These are phyloP conservation scores for Pelecanoides urinatrix DNA, from an alignment of 2,113 vertebrate genomes.

Conservation along the genomic window DNA sequence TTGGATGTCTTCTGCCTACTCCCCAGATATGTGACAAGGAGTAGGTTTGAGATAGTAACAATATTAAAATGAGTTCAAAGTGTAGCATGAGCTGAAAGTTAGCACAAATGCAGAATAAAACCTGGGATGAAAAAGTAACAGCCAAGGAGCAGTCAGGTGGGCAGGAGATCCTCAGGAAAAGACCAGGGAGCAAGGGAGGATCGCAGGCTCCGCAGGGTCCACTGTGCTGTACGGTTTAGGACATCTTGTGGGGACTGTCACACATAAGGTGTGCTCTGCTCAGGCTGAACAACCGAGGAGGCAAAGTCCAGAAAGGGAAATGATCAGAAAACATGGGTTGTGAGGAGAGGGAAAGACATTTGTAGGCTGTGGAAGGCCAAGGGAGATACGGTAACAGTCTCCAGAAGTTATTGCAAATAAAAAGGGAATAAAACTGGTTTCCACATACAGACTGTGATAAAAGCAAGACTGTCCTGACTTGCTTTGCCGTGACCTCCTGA, in stretches of 20 bases:
- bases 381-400: background rate
- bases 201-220: background rate
- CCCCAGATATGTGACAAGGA: constrained; percentile 23
- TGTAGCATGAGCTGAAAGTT: background rate
- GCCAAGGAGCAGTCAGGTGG: background rate
- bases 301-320: background rate
- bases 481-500: background rate
- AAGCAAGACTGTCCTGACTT: background rate
- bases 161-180: background rate
- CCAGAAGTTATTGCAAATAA: background rate
- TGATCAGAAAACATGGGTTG: background rate
- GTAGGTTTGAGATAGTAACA: constrained; percentile 59
- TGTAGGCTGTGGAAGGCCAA: background rate
- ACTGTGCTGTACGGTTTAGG: background rate
- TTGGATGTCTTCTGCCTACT: constrained; percentile 48
- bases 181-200: background rate
- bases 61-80: constrained; percentile 52
- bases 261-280: background rate
- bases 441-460: background rate
- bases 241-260: background rate
- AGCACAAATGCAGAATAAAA: background rate
- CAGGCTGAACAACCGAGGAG: background rate
- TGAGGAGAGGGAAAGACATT: background rate
- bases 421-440: background rate
- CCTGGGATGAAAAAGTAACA: too few relatives aligned